Evolutionary conservation across 1,140 invertebrate species (phyloP), one percentile per base, ranked within the genome.

Genomic region (Habropoda laboriosa): DNA sequence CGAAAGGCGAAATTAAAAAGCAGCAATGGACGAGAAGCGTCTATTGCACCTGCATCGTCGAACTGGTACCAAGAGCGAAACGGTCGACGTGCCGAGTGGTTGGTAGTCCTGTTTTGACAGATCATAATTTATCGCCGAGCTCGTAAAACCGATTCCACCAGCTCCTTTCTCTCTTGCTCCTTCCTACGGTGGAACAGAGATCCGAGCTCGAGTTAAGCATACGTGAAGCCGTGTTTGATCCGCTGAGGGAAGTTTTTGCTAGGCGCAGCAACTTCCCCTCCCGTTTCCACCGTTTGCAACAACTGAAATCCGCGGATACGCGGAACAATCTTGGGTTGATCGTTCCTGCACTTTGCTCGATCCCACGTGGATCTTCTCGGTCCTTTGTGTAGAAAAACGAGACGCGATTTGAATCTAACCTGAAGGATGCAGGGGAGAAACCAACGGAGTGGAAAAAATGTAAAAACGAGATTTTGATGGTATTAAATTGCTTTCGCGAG

Each of bases 101-200:
- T 86, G 81, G 88, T 90, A 90, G 89, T 88, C 88, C 73, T 82
- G 88, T 90, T 90, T 90, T 90, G 89, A 90, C 89, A 89, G 88
- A 89, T 89, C 87, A 87, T 90, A 90, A 90, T 90, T 90, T 89
- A 90, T 90, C 79, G 87, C 57, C n/a, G 67, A 73, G 84, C 85
- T 89, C 88, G 88, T 89, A 89, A 91, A 91, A 88, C 79, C 81
- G 82, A 89, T 88, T 89, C 85, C 82, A 78, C 83, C 42, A 78
- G 79, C 76, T 51, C 80, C 57, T 82, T 80, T 81, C 68, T 60
- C 51, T 79, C 79, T 81, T 85, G 58, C 72, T 72, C 42, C 40
- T 27, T n/a, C 79, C 16, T 53, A 30, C 27, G 0, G 7, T 6
- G 6, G 21, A 18, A 30, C 10, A 30, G 27, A 60, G 66, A 70